Percentiles rank a stretch among this genome's conserved stretches.
Conservation (phyloP, 2,888 invertebrate species). For the Mimumesa dahlbomi region DNA sequence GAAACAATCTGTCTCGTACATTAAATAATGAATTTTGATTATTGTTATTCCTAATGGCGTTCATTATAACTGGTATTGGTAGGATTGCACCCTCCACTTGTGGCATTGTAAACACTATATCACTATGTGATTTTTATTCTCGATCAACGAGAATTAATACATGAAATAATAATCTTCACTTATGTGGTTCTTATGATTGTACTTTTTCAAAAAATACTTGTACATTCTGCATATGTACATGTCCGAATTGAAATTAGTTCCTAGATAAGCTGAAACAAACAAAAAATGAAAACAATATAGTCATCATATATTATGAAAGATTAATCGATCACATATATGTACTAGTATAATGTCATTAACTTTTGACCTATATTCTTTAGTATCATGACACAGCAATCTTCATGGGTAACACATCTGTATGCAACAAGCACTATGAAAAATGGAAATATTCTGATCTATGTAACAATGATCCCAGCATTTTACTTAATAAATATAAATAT, state of each 20-base stretch:
- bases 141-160: constrained; percentile 9
- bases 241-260: constrained; percentile 9
- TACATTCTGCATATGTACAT: constrained; percentile 29
- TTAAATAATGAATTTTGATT: constrained; percentile 89
- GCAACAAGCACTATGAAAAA: too few relatives aligned
- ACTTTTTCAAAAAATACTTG: constrained; percentile 14
- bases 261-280: constrained; percentile 45
- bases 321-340: neutral
- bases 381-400: too few relatives aligned
- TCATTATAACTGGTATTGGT: constrained; percentile 68
- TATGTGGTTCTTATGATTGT: constrained; percentile 13
- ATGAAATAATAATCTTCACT: constrained; percentile 19
- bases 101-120: constrained; percentile 68
- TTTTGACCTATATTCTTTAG: neutral
- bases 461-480: too few relatives aligned
- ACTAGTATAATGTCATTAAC: neutral
- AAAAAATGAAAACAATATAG: neutral
- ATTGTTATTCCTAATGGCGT: constrained; percentile 78
- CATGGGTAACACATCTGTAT: too few relatives aligned
- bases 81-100: constrained; percentile 65
- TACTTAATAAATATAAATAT: too few relatives aligned
- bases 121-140: constrained; percentile 36
- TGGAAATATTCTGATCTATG: too few relatives aligned
- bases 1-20: constrained; percentile 95
- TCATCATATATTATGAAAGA: neutral